A percentile compares a stretch with the other conserved stretches of the same genome.
These are phyloP conservation scores for Pyrgus malvae DNA, from an alignment of 2,888 invertebrate genomes.

Conservation along the genomic window DNA sequence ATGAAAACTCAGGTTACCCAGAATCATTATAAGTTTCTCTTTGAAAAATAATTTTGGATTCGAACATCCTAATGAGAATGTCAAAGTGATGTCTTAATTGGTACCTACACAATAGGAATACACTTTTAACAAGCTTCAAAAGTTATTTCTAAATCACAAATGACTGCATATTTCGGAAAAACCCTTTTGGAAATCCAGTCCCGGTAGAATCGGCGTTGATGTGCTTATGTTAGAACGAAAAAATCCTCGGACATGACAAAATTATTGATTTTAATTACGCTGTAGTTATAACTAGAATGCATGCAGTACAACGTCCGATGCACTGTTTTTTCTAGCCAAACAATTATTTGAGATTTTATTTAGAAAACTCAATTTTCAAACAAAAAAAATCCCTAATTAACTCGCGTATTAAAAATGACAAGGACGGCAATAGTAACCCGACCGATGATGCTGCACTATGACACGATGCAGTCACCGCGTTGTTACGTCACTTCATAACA, in stretches of 20 bases:
- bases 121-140: no score
- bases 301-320: background rate
- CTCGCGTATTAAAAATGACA: conserved; percentile 34
- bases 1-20: no score
- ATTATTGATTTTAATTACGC: conserved; percentile 20
- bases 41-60: no score
- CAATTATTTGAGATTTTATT: background rate
- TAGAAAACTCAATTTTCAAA: background rate
- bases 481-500: conserved; percentile 62
- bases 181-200: background rate
- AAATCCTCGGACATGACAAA: conserved; percentile 8
- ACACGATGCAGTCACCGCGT: conserved; percentile 50
- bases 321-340: background rate
- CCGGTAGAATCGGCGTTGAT: background rate
- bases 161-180: background rate
- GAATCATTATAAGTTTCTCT: no score
- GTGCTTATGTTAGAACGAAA: background rate
- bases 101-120: no score
- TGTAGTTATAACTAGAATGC: background rate
- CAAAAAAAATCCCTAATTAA: conserved; percentile 1
- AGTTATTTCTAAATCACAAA: background rate
- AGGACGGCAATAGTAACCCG: conserved; percentile 47
- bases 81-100: no score
- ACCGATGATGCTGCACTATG: conserved; percentile 49
- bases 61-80: no score